Base-by-base conservation (phyloP, 64 coral and sea anemone species). In the Trachythela sp. region DNA sequence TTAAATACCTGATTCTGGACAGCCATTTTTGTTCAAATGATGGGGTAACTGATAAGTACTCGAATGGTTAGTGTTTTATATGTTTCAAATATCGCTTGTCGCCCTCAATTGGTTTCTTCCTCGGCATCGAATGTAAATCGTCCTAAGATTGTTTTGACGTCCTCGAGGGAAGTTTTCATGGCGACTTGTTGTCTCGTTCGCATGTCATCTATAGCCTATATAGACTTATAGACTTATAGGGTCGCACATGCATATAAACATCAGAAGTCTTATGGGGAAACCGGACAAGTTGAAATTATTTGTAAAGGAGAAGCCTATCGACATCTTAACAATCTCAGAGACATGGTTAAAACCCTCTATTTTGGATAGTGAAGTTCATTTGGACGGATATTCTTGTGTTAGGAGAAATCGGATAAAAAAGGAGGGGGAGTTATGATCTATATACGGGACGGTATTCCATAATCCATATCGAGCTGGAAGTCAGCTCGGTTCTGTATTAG, bases 361-460 rank as follows among this genome's bases (percentile, higher is more conserved):
- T 36, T 83, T 83, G 40, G 77, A 83, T n/a, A 83, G 31, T 29
- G 77, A 83, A 83, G 9, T 83, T 27, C 22, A 27, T 83, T 9
- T 83, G 8, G 20, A 20, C 9, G 77, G 77, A 37, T 83, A 83
- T 43, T 83, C 77, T 20, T 83, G 77, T 29, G 77, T 83, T 17
- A 37, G 77, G 31, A 39, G 17, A 27, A 29, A 83, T 36, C 29
- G 77, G 24, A 17, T 36, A 37, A 37, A 43, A 14, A 33, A 83
- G 17, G 34, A 39, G 77, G 77, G 18, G 77, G 77, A 83, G 18
- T 18, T 22, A 83, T 83, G 77, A 31, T 31, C 24, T 85, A 48
- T 26, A 14, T 85, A 27, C 84, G 84, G 84, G 84, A 85, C 48
- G 34, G 84, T 22, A 85, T 40, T 48, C 39, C 84, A 39, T 85